These are phyloP conservation scores for Steinernema feltiae DNA, from an alignment of 1,140 invertebrate genomes.

Conservation along the genomic window DNA sequence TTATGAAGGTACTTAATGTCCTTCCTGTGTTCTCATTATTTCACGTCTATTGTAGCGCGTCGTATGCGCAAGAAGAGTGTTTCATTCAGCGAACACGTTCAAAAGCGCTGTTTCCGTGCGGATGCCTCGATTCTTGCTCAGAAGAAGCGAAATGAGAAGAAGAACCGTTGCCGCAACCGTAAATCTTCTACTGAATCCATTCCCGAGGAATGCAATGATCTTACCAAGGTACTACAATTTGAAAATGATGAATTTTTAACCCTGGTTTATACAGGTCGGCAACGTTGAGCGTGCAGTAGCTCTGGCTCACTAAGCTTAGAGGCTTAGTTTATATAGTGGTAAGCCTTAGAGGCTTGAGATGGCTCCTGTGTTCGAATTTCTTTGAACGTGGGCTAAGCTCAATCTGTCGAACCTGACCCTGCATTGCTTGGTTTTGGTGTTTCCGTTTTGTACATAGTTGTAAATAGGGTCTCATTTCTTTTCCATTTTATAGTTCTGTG, in stretches of 20 bases:
- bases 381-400: too few relatives aligned
- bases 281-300: not conserved
- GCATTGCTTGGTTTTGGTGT: too few relatives aligned
- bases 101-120: constrained; percentile 16
- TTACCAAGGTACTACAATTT: not conserved
- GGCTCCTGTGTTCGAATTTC: too few relatives aligned
- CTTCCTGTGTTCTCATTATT: not conserved
- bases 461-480: not conserved
- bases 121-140: constrained; percentile 12
- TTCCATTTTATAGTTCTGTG: too few relatives aligned
- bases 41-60: not conserved
- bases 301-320: not conserved
- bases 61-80: constrained; percentile 13
- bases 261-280: not conserved
- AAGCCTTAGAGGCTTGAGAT: not conserved
- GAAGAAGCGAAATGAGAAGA: constrained; percentile 16
- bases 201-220: not conserved
- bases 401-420: too few relatives aligned
- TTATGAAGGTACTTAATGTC: not conserved
- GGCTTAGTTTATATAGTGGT: not conserved
- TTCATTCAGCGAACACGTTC: constrained; percentile 18
- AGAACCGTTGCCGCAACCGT: constrained; percentile 14
- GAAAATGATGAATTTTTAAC: not conserved
- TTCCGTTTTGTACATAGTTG: not conserved
- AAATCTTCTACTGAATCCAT: not conserved